Evolutionary conservation across 1,140 invertebrate genomes (phyloP).

Genomic region (Schmidtea mediterranea): DNA sequence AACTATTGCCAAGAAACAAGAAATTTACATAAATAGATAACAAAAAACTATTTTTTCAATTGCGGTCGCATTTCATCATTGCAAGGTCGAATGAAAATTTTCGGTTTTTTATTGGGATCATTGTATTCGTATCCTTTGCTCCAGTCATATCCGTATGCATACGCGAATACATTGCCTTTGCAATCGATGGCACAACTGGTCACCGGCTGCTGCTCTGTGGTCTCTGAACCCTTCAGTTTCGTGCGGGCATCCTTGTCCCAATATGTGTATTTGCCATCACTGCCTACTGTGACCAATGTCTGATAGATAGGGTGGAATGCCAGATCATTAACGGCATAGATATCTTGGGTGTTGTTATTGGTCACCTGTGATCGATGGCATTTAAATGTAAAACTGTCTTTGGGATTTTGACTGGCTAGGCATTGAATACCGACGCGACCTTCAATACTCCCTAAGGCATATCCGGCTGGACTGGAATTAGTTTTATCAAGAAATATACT

Average conservation of each 20-base stretch:
- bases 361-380: slow-evolving; percentile 75
- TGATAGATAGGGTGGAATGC: slow-evolving; percentile 88
- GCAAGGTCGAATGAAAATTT: slow-evolving; percentile 56
- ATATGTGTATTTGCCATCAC: slow-evolving; percentile 89
- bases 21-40: too few species aligned
- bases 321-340: slow-evolving; percentile 76
- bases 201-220: too few species aligned
- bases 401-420: slow-evolving; percentile 62
- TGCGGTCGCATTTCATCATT: slow-evolving; percentile 70
- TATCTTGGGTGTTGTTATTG: slow-evolving; percentile 44
- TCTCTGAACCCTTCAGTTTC: slow-evolving; percentile 47
- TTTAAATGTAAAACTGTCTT: slow-evolving; percentile 99
- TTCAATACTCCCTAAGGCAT: slow-evolving; percentile 47
- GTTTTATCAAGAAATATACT: slow-evolving; percentile 61
- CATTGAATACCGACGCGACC: slow-evolving; percentile 77
- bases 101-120: slow-evolving; percentile 8
- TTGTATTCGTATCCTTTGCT: slow-evolving; percentile 20
- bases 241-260: slow-evolving; percentile 98
- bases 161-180: slow-evolving; percentile 87
- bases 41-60: too few species aligned
- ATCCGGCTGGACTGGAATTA: slow-evolving; percentile 40
- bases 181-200: slow-evolving; percentile 75
- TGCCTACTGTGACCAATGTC: slow-evolving; percentile 80
- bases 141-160: slow-evolving; percentile 93
- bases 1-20: too few species aligned